These are phyloP conservation scores for Xanthostigma xanthostigma DNA, from an alignment of 2,888 invertebrate species.

Conservation along the genomic window DNA sequence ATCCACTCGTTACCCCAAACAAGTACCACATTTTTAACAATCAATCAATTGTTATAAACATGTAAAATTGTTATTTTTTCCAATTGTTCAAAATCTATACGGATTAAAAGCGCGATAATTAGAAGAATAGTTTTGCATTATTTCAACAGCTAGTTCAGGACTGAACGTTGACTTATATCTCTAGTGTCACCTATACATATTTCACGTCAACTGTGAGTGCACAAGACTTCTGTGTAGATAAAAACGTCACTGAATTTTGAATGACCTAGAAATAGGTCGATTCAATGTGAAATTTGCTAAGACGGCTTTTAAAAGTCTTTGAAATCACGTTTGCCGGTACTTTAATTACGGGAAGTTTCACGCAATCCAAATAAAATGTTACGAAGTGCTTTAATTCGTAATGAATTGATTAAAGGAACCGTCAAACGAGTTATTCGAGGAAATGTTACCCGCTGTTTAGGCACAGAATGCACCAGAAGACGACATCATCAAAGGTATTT, in stretches of 20 bases:
- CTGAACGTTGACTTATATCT: no score
- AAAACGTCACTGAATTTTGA: not conserved
- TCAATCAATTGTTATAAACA: no score
- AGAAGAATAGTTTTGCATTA: no score
- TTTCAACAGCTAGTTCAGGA: no score
- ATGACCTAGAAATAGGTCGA: constrained; percentile 6
- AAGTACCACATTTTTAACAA: no score
- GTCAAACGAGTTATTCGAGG: constrained; percentile 41
- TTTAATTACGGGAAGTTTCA: not conserved
- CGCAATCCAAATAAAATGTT: constrained; percentile 38
- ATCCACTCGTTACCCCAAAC: no score
- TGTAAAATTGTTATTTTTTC: no score
- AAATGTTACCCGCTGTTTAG: constrained; percentile 42
- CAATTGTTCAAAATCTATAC: no score
- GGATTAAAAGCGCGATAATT: no score
- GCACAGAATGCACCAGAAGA: constrained; percentile 44
- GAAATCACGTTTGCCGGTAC: not conserved
- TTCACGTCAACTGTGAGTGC: no score
- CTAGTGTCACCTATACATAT: no score
- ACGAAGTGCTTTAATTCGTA: constrained; percentile 49
- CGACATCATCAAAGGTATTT: constrained; percentile 41
- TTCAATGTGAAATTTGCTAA: constrained; percentile 3
- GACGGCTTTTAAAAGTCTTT: not conserved
- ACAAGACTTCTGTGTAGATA: no score
- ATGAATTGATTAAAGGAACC: constrained; percentile 47